Evolutionary conservation across 2,113 vertebrate genomes (phyloP), one percentile per base, ranked within the genome.

Genomic region (Gasterosteus nipponicus): DNA sequence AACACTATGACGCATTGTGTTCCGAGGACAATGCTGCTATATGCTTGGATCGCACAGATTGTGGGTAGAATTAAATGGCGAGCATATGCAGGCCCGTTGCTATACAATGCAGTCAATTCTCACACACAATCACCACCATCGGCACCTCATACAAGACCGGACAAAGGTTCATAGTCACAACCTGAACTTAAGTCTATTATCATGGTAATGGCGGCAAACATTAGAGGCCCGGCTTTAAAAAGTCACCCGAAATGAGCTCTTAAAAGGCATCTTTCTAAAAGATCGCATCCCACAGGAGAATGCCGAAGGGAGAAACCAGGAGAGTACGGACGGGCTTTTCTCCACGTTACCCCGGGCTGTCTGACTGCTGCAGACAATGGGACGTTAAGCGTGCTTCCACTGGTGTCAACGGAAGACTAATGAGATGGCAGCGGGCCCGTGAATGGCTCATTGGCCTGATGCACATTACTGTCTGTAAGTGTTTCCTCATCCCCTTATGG

Each of bases 391-490:
- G 75, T 83, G 83, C 78, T 65, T 76, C 73, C 85, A 65, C 83
- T 9, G 8, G 84, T 91, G 91, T 90, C 89, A 88, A 81, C 80
- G 86, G 83, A 82, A 88, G 88, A 92, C 88, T 92, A 92, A 93
- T 93, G 90, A 91, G 84, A 89, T 92, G 89, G 90, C 85, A 86
- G 81, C 83, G 69, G 88, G 87, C 87, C 83, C 73, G 41, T 76
- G 84, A 78, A 91, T 80, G 92, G 84, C 89, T 93, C 92, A 91
- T 92, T 92, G 89, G 90, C 86, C 78, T 87, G 82, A 89, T 83
- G 85, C 83, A 89, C 89, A 88, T 90, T 90, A 88, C 92, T 91
- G 80, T 83, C 86, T 83, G 79, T 89, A 85, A 91, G 91, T 86
- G 87, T 92, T 92, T 82, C 83, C 81, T 89, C 87, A 88, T 85